Evolutionary conservation across 2,888 invertebrate species (phyloP).

Genomic region (Iphiclides podalirius): DNA sequence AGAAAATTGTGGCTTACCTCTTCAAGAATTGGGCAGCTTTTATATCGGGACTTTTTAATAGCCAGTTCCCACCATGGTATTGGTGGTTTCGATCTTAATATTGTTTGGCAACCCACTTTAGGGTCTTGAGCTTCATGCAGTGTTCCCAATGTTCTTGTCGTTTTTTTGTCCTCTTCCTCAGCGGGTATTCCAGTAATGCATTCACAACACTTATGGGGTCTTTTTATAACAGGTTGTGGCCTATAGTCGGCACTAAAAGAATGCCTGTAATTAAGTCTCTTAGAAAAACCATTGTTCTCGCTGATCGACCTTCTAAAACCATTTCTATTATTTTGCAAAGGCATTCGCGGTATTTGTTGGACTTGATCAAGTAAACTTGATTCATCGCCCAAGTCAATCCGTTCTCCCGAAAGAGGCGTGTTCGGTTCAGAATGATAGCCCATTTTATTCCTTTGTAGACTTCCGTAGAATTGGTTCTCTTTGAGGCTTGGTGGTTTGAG

Average conservation of each 20-base stretch:
- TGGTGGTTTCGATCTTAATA: slow-evolving; percentile 83
- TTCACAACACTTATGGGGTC: slow-evolving; percentile 74
- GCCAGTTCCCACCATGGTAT: slow-evolving; percentile 95
- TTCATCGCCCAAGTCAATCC: slow-evolving; percentile 50
- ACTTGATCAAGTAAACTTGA: slow-evolving; percentile 63
- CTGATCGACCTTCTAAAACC: slow-evolving; percentile 70
- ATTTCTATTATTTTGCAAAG: slow-evolving; percentile 67
- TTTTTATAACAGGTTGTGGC: slow-evolving; percentile 51
- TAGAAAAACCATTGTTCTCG: slow-evolving; percentile 71
- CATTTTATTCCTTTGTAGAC: slow-evolving; percentile 64
- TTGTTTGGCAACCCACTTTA: slow-evolving; percentile 84
- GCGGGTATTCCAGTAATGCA: slow-evolving; percentile 70
- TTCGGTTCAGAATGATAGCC: slow-evolving; percentile 76
- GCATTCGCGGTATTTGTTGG: slow-evolving; percentile 69
- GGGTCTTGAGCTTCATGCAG: slow-evolving; percentile 80
- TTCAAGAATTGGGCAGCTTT: slow-evolving; percentile 90
- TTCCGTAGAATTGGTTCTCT: slow-evolving; percentile 63
- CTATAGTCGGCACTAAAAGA: slow-evolving; percentile 71
- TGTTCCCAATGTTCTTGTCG: slow-evolving; percentile 69
- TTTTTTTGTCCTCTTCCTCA: slow-evolving; percentile 52
- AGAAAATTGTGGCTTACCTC: slow-evolving; percentile 59
- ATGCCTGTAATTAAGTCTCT: slow-evolving; percentile 71
- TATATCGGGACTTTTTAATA: slow-evolving; percentile 87
- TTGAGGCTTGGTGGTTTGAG: slow-evolving; percentile 51
- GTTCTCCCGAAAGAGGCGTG: slow-evolving; percentile 64